Conservation (phyloP, 2,113 vertebrate genomes). For the Plecotus auritus region DNA sequence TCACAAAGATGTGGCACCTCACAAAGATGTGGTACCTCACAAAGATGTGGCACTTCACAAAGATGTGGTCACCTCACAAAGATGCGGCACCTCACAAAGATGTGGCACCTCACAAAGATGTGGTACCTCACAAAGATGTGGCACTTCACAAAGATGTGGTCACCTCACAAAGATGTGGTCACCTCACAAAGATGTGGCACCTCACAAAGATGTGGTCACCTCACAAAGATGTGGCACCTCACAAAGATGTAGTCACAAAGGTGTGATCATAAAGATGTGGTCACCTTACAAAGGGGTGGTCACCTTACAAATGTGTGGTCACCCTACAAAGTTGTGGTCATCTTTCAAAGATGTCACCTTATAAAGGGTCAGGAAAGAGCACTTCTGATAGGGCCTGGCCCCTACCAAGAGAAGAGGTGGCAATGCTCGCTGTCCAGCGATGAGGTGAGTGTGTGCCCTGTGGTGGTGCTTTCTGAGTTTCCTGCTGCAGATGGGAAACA, state of each 20-base stretch:
- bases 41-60: no score
- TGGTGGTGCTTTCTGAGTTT: background rate
- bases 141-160: no score
- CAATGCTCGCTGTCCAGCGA: rapidly evolving
- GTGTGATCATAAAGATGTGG: background rate
- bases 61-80: no score
- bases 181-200: no score
- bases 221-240: background rate
- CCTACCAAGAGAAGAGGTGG: background rate
- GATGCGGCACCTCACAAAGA: no score
- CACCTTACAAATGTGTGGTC: background rate
- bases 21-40: no score
- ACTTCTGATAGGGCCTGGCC: background rate
- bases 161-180: no score
- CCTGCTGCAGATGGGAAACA: background rate
- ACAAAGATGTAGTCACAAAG: no score
- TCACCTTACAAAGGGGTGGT: background rate
- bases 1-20: background rate
- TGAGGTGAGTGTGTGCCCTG: rapidly evolving
- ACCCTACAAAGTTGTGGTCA: background rate
- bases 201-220: background rate
- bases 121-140: no score
- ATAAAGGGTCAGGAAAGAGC: background rate
- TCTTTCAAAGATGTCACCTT: background rate
- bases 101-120: no score